Evolutionary conservation across 1,140 invertebrate species (phyloP).

Genomic region (Listronotus bonariensis): DNA sequence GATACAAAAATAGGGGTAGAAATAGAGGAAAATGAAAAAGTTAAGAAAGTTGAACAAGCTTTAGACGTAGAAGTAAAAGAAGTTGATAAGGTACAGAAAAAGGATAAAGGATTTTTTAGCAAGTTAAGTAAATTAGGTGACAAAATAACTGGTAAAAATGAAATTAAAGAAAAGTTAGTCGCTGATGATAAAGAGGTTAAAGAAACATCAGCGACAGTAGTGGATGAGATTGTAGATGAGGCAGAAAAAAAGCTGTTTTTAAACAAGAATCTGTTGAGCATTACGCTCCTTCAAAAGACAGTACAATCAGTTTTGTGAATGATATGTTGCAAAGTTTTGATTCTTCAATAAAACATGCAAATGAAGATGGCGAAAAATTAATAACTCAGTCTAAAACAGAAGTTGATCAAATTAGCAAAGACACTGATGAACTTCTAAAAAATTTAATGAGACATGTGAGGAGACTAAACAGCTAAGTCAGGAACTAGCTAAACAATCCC

Average conservation of each 20-base stretch:
- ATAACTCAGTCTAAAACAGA: neutral
- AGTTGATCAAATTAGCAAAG: neutral
- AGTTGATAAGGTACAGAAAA: neutral
- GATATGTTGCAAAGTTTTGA: too few species aligned
- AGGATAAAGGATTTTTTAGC: neutral
- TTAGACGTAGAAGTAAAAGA: too few species aligned
- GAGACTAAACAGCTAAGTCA: neutral
- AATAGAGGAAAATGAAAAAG: neutral
- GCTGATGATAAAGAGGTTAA: neutral
- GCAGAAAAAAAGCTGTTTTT: neutral
- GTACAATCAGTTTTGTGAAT: too few species aligned
- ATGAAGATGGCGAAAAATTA: neutral
- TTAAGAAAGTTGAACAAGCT: neutral
- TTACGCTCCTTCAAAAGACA: too few species aligned
- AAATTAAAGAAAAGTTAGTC: neutral
- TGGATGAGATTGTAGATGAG: constrained; percentile 3
- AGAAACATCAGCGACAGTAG: neutral
- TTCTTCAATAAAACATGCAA: neutral
- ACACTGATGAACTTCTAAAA: constrained; percentile 11
- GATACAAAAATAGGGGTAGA: too few species aligned
- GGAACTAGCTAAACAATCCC: neutral
- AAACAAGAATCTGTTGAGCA: neutral
- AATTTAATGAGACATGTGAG: constrained; percentile 17
- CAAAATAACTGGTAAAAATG: neutral
- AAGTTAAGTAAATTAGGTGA: neutral